phyloP scores from a whole-genome alignment of 2,113 vertebrate genomes.

The Passer montanus region DNA sequence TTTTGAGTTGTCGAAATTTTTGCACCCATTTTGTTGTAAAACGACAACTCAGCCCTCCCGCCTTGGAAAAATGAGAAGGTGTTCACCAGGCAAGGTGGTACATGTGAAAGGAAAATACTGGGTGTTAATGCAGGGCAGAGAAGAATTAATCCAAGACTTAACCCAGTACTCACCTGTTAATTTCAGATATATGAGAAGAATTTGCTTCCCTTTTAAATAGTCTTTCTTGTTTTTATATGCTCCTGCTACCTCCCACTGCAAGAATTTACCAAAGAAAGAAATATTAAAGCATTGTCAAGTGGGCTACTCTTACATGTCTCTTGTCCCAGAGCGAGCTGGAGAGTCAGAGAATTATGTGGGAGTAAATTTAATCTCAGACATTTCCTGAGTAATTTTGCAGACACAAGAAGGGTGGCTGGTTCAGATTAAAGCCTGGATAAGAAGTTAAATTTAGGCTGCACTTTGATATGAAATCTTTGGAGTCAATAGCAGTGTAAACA shows the following conservation, averaged over 20 bases:
- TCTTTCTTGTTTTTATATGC: neutral
- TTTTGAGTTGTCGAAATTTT: no score
- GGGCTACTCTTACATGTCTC: neutral
- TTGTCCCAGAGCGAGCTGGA: slow-evolving; percentile 13
- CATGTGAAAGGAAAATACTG: neutral
- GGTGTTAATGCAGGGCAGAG: neutral
- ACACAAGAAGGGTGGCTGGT: neutral
- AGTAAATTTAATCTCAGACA: slow-evolving; percentile 50
- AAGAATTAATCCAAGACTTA: neutral
- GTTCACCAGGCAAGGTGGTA: neutral
- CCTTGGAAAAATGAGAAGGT: no score
- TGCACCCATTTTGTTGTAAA: no score
- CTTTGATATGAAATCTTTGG: slow-evolving; percentile 28
- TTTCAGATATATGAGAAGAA: neutral
- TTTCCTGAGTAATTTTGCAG: slow-evolving; percentile 44
- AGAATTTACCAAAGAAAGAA: neutral
- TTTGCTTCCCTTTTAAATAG: neutral
- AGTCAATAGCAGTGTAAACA: slow-evolving; percentile 1
- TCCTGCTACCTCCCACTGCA: neutral
- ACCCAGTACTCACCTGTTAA: neutral
- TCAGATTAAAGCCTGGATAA: slow-evolving; percentile 10
- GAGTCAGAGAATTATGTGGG: slow-evolving; percentile 15
- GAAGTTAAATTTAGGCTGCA: slow-evolving; percentile 22
- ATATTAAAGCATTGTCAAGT: neutral
- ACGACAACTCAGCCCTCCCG: no score